Percentiles rank a stretch among this genome's conserved stretches.
Evolutionary conservation across 2,888 invertebrate species (phyloP).

Genomic region (Germaria angustata): DNA sequence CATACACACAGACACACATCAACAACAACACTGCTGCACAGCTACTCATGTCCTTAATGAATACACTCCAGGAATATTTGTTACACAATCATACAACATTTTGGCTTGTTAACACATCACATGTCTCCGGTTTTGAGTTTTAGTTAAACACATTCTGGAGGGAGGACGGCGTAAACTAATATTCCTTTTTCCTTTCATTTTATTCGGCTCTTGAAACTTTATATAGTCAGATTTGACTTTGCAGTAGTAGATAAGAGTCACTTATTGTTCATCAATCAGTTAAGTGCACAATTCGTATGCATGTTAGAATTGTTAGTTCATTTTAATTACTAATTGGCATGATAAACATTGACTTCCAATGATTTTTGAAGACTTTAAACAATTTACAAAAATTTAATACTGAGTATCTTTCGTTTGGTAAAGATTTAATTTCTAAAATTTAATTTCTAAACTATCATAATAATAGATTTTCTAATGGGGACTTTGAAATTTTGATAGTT

Average conservation of each 20-base stretch:
- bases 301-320: constrained; percentile 70
- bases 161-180: neutral
- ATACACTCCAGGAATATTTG: constrained; percentile 32
- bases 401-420: too few species aligned
- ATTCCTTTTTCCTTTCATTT: too few species aligned
- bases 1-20: neutral
- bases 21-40: neutral
- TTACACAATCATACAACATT: neutral
- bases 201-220: constrained; percentile 27
- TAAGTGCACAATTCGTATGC: constrained; percentile 39
- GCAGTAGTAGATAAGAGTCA: constrained; percentile 11
- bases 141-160: constrained; percentile 12
- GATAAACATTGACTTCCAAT: constrained; percentile 75
- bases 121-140: constrained; percentile 46
- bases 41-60: constrained; percentile 40
- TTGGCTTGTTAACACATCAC: constrained; percentile 59
- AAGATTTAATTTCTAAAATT: too few species aligned
- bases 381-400: constrained; percentile 70
- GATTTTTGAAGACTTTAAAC: constrained; percentile 71
- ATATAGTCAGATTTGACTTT: constrained; percentile 12
- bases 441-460: too few species aligned
- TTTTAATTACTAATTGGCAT: constrained; percentile 79
- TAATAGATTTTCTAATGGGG: too few species aligned
- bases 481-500: too few species aligned
- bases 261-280: constrained; percentile 53